Base-by-base conservation (phyloP, 2,888 invertebrate genomes). In the Gnatocerus cornutus region DNA sequence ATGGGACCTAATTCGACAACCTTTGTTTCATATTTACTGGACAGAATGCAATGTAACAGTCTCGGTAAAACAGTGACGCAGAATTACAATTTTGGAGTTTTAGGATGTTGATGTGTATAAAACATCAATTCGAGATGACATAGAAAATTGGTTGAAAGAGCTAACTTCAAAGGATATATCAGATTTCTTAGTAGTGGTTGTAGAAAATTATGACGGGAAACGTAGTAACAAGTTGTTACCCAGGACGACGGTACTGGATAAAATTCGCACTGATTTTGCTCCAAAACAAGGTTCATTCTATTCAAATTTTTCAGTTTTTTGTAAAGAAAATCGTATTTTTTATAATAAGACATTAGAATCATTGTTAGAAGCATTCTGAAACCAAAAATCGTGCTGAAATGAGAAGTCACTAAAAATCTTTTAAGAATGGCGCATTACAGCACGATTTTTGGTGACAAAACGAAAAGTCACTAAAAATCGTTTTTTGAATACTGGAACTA, bases 51-150 rank as follows among this genome's bases (percentile, higher is more conserved):
- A 90, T 83, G 97, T 97, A 88, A 29, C 39, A 29, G 13, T 29
- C 61, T 58, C 55, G 10, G 14, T 16, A 14, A 21, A 21, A 21
- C 1, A 21, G 4, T 21, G 21, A 3, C 4, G 2, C 2, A 21
- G 46, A 37, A 43, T 29, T 13, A 39, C 13, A 50, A n/a, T 6
- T 27, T 62, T 63, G 50, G 12, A 10, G 13, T 13, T 59, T 5
- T 81, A 97, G 97, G 98, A 98, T 86, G 88, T 97, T 76, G 98
- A 98, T 85, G 89, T 91, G 58, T 98, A 98, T 83, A 97, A 97
- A 86, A 89, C 91, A 55, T 90, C 89, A 58, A 89, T 95, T n/a
- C 90, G 92, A 84, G 97, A 98, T 82, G 95, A 96, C 77, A 93
- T 98, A 75, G 94, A 94, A 81, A 85, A 88, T 75, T 98, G 98